Conservation (phyloP, 2,113 vertebrate genomes). For the Odocoileus virginianus region DNA sequence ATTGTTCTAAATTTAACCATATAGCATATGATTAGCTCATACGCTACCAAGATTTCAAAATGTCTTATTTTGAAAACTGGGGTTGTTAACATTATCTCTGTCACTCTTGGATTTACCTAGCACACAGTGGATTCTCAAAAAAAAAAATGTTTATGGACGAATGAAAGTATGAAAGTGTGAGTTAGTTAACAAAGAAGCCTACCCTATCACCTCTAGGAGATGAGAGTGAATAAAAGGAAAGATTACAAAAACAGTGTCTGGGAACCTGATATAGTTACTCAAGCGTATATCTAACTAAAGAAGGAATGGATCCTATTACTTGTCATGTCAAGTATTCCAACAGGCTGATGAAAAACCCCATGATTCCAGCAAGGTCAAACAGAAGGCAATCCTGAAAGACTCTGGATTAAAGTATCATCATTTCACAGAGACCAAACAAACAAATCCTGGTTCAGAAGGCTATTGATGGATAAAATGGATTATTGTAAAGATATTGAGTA, state of each 20-base stretch:
- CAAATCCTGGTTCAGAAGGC: neutral
- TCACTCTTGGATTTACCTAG: neutral
- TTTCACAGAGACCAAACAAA: slow-evolving; percentile 4
- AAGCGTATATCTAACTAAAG: neutral
- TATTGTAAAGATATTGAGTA: neutral
- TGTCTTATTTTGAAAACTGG: neutral
- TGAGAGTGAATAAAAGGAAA: neutral
- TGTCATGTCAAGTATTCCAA: neutral
- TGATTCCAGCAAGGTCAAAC: neutral
- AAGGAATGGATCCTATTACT: neutral
- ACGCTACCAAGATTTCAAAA: neutral
- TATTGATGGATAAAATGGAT: slow-evolving; percentile 14
- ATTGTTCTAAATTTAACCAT: neutral
- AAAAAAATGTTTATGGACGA: neutral
- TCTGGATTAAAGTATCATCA: neutral
- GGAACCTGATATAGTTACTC: neutral
- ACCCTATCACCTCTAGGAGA: neutral
- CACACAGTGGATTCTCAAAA: neutral
- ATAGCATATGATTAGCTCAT: neutral
- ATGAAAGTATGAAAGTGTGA: neutral
- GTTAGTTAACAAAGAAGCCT: neutral
- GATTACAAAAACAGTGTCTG: neutral
- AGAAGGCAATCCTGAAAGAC: neutral
- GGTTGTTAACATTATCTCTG: neutral
- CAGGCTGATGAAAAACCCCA: neutral